These are phyloP conservation scores for Muscicapa adusta DNA, from an alignment of 2,113 vertebrate species.

Conservation along the genomic window DNA sequence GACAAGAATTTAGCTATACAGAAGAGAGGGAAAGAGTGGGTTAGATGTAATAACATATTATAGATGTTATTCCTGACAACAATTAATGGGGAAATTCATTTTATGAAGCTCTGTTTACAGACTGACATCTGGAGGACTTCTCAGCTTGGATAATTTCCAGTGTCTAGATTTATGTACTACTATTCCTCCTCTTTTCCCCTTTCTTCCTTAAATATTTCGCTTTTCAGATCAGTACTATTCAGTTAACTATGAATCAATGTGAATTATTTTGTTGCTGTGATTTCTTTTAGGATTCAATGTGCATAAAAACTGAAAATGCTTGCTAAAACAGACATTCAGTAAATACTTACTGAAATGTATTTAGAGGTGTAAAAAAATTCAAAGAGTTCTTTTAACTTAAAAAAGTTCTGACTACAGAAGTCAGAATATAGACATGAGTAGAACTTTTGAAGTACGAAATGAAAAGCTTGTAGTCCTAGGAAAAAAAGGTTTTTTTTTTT, in stretches of 20 bases:
- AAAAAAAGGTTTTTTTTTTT: neutral
- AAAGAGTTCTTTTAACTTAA: neutral
- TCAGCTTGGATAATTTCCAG: slow-evolving; percentile 73
- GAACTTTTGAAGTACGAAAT: neutral
- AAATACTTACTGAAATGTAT: neutral
- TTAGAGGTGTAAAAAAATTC: neutral
- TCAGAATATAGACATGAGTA: neutral
- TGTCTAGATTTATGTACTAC: slow-evolving; percentile 63
- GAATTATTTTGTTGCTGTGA: slow-evolving; percentile 13
- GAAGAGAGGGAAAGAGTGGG: slow-evolving; percentile 30
- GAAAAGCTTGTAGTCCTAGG: neutral
- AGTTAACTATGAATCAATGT: slow-evolving; percentile 51
- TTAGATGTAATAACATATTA: slow-evolving; percentile 24
- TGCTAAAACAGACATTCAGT: neutral
- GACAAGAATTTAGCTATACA: slow-evolving; percentile 18
- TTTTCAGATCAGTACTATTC: slow-evolving; percentile 53
- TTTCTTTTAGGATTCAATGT: slow-evolving; percentile 12
- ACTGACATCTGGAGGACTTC: slow-evolving; percentile 80
- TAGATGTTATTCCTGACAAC: slow-evolving; percentile 62
- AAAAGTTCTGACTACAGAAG: neutral
- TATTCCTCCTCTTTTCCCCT: neutral
- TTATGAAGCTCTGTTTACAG: slow-evolving; percentile 77
- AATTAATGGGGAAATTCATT: slow-evolving; percentile 71
- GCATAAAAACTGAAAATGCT: neutral
- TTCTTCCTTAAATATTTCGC: slow-evolving; percentile 46